Base-by-base conservation (phyloP, 2,888 invertebrate genomes). In the Maniola hyperantus region DNA sequence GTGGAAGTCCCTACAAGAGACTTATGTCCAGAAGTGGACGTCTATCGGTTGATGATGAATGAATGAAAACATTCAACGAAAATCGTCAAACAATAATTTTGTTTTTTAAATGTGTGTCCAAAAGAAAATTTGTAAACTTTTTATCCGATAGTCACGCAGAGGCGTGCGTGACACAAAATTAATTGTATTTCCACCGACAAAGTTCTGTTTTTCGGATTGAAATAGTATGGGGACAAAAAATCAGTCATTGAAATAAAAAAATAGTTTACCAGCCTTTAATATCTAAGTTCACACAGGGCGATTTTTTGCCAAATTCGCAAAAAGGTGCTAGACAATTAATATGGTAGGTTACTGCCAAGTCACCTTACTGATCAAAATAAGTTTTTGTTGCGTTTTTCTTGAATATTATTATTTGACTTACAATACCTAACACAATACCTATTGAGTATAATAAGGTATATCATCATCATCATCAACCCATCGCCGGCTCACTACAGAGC, bases 161-260 rank as follows among this genome's bases (percentile, higher is more conserved):
- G 26, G 4, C 26, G 26, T 44, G 4, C 26, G 26, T 44, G 42
- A 44, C 26, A 46, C n/a, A 33, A 46, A 58, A 26, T n/a, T 33
- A 58, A 50, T 48, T 11, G 34, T 50, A 60, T 60, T 48, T 60
- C 48, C 48, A 34, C 48, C 60, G 48, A 34, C 8, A 60, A 50
- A 48, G 18, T 48, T 15, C 18, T 55, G 55, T 18, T 39, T 18
- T 55, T 55, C 18, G 18, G 15, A 33, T n/a, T n/a, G n/a, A n/a
- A n/a, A n/a, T 20, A 53, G 33, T n/a, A 7, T 13, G 33, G 6
- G 33, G 51, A 36, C 18, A 34, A 60, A 60, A 60, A 60, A 48
- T 15, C 4, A 48, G 46, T 34, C 59, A 36, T 46, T 34, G 33
- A 33, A 34, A 18, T 48, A 60, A 60, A 60, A 60, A 60, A 26